A percentile compares a stretch with the other conserved stretches of the same genome.
These are phyloP conservation scores for Cossypha heuglini DNA, from an alignment of 2,797 vertebrate species.

Conservation along the genomic window DNA sequence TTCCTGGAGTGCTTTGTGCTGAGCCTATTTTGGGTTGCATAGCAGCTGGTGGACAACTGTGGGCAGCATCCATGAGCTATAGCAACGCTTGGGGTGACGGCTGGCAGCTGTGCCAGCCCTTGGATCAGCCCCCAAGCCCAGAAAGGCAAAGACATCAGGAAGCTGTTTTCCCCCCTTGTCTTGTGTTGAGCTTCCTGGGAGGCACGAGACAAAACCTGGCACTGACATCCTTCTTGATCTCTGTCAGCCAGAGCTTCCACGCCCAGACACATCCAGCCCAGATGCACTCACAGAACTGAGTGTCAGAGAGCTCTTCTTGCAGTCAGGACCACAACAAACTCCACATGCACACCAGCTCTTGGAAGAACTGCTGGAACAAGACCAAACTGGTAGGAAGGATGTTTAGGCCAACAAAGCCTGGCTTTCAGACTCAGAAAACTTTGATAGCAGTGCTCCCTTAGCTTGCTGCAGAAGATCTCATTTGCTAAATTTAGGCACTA, in stretches of 20 bases:
- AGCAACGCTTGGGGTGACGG: constrained; percentile 9
- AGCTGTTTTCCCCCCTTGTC: neutral
- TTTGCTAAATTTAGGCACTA: neutral
- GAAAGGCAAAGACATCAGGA: neutral
- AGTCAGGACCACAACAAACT: neutral
- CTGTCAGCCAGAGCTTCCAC: neutral
- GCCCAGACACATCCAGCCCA: neutral
- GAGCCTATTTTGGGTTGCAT: constrained; percentile 47
- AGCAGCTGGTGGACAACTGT: constrained; percentile 54
- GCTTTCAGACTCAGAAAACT: neutral
- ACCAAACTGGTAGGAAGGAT: neutral
- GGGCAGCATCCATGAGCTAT: constrained; percentile 22
- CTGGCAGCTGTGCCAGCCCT: constrained; percentile 19
- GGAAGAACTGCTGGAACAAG: neutral
- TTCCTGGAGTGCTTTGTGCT: constrained; percentile 54
- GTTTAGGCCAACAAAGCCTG: neutral
- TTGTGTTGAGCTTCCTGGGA: neutral
- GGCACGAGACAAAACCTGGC: neutral
- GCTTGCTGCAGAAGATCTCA: neutral
- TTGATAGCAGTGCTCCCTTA: neutral
- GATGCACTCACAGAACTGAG: neutral
- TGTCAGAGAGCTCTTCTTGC: neutral
- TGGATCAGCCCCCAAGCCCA: neutral
- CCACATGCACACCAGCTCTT: neutral
- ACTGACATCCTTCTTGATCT: neutral